Conservation (phyloP, 2,113 vertebrate species). For the Guaruba guarouba region DNA sequence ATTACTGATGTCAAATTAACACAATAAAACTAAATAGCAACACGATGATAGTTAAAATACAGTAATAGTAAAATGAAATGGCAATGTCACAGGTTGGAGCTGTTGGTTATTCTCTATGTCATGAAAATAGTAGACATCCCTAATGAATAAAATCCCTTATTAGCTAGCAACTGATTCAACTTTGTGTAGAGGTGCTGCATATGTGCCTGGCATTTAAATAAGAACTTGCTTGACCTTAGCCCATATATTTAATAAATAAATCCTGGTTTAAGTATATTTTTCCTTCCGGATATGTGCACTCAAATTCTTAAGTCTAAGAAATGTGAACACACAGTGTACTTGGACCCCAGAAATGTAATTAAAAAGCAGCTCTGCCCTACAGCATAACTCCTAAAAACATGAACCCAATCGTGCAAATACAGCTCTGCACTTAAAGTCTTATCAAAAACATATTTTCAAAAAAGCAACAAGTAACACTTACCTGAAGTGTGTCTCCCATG, state of each 20-base stretch:
- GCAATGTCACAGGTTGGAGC: background rate
- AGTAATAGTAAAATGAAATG: background rate
- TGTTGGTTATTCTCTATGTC: background rate
- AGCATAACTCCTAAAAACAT: background rate
- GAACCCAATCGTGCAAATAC: fast-evolving
- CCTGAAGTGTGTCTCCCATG: constrained; percentile 87
- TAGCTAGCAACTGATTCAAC: background rate
- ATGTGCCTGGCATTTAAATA: background rate
- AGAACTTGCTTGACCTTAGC: too few relatives aligned
- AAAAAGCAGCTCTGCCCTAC: background rate
- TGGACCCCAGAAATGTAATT: fast-evolving
- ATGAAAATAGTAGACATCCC: fast-evolving
- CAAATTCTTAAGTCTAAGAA: background rate
- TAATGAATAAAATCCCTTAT: background rate
- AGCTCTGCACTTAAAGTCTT: fast-evolving
- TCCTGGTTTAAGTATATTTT: background rate
- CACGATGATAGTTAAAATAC: background rate
- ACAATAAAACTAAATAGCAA: background rate
- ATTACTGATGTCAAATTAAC: background rate
- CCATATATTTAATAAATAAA: background rate
- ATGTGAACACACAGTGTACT: fast-evolving
- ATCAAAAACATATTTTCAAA: fast-evolving
- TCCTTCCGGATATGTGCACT: fast-evolving
- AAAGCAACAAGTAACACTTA: background rate
- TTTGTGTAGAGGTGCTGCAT: background rate